phyloP scores from a whole-genome alignment of 2,797 vertebrate genomes.

The Peromyscus melanophrys region DNA sequence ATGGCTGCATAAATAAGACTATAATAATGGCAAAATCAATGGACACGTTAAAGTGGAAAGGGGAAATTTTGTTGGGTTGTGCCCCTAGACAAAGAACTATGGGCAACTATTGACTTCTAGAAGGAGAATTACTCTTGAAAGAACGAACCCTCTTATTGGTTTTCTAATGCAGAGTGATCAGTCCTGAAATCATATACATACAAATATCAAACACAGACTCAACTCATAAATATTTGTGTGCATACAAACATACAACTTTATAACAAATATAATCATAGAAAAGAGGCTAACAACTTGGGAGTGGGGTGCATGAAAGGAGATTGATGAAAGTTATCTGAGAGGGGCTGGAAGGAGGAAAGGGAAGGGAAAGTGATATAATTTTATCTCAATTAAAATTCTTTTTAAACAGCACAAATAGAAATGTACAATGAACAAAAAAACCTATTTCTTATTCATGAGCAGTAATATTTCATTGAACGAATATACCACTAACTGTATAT shows the following conservation, averaged over 20 bases:
- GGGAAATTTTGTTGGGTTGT: not conserved
- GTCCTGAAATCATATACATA: not conserved
- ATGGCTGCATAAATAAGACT: not conserved
- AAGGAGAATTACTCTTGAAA: not conserved
- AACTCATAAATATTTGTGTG: not conserved
- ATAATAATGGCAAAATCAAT: not conserved
- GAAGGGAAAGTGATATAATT: not conserved
- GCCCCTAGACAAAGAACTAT: not conserved
- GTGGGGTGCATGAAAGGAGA: not conserved
- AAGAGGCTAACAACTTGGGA: not conserved
- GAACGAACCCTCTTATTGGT: not conserved
- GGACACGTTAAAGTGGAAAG: not conserved
- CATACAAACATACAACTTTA: not conserved
- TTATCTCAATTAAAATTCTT: not conserved
- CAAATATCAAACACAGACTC: not conserved
- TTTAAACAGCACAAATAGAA: not conserved
- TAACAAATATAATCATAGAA: not conserved
- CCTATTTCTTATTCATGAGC: not conserved
- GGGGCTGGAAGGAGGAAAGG: not conserved
- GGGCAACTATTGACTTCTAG: not conserved
- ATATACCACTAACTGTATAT: slow-evolving; percentile 8
- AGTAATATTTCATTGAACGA: not conserved
- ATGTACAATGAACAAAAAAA: not conserved
- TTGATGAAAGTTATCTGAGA: not conserved
- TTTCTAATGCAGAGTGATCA: not conserved